A percentile compares a stretch with the other conserved stretches of the same genome.
Conservation (phyloP, 2,113 vertebrate genomes). For the Prietella phreatophila region DNA sequence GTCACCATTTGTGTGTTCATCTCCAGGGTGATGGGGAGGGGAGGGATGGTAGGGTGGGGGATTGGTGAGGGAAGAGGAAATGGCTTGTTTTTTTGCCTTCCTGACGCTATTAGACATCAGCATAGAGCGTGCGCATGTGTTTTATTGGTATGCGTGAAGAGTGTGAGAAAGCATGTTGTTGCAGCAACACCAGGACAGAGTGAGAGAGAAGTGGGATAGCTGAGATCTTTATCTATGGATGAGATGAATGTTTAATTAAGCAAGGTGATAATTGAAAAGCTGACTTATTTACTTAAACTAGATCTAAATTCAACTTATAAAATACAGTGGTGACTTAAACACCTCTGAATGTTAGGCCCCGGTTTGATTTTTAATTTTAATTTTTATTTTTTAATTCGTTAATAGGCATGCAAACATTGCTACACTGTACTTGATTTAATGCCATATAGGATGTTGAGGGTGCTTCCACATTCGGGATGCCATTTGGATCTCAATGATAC, state of each 20-base stretch:
- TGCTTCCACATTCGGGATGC: neutral
- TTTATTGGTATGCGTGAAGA: constrained; percentile 78
- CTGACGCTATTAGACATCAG: constrained; percentile 85
- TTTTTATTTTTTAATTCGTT: neutral
- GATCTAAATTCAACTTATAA: constrained; percentile 38
- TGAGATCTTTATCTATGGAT: constrained; percentile 81
- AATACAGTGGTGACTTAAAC: constrained; percentile 28
- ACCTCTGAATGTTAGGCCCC: neutral
- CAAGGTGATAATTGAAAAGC: constrained; percentile 64
- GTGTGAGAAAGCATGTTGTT: constrained; percentile 69
- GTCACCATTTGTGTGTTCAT: constrained; percentile 89
- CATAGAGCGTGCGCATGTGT: constrained; percentile 67
- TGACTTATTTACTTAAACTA: constrained; percentile 34
- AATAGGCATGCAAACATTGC: neutral
- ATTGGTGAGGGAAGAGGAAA: constrained; percentile 49
- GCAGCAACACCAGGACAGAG: constrained; percentile 82
- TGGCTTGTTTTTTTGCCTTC: constrained; percentile 89
- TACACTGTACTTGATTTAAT: neutral
- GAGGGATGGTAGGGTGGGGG: constrained; percentile 15
- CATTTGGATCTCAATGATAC: neutral
- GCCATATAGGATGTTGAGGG: neutral
- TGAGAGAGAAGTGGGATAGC: constrained; percentile 79
- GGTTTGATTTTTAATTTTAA: neutral
- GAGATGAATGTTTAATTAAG: constrained; percentile 80
- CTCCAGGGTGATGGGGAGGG: constrained; percentile 80